Percentiles rank a stretch among this genome's conserved stretches.
phyloP scores from a whole-genome alignment of 2,113 vertebrate species.

The Hippocampus mohnikei region DNA sequence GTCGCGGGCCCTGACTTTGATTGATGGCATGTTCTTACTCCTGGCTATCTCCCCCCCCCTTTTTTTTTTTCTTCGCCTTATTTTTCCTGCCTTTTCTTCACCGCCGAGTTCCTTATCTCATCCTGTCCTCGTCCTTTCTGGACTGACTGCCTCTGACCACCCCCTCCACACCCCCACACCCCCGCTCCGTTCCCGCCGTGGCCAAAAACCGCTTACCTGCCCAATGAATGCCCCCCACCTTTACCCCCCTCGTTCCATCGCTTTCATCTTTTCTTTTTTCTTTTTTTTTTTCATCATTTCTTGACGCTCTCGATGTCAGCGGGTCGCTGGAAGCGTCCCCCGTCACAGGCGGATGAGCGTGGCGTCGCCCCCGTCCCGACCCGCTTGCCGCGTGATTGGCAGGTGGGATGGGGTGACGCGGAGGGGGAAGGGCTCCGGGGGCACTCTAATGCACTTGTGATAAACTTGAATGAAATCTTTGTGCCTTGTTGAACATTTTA shows the following conservation, averaged over 20 bases:
- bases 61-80: neutral
- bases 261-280: neutral
- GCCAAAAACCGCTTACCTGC: slow-evolving; percentile 40
- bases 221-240: slow-evolving; percentile 25
- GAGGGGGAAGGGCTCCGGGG: neutral
- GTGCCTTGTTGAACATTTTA: slow-evolving; percentile 83
- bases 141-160: slow-evolving; percentile 30
- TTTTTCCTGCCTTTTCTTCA: neutral
- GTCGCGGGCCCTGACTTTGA: neutral
- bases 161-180: neutral
- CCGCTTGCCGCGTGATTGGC: neutral
- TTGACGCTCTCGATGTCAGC: neutral
- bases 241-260: neutral
- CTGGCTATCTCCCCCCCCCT: too few relatives aligned
- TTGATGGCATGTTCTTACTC: neutral
- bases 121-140: slow-evolving; percentile 20
- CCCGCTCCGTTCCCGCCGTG: too few relatives aligned
- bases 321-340: slow-evolving; percentile 8
- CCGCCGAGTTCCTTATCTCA: slow-evolving; percentile 5
- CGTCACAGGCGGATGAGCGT: slow-evolving; percentile 8
- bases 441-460: slow-evolving; percentile 49
- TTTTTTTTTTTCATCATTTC: fast-evolving
- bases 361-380: neutral
- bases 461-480: slow-evolving; percentile 88
- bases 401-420: neutral